Base-by-base conservation (phyloP, 2,888 invertebrate species). In the Athalia rosae region DNA sequence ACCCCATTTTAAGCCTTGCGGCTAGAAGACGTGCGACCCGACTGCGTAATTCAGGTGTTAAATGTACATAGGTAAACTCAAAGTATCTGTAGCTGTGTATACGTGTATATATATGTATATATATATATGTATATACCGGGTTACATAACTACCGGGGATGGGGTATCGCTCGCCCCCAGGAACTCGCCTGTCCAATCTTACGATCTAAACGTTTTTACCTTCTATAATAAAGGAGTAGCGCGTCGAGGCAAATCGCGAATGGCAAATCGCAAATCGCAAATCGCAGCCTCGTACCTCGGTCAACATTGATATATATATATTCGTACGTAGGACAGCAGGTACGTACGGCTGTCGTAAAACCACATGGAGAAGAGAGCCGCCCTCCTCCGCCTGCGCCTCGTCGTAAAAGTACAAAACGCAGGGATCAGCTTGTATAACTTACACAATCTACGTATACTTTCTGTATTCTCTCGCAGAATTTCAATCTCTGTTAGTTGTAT, bases 191-290 rank as follows among this genome's bases (percentile, higher is more conserved):
- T 61, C 61, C 69, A 77, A 77, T 77, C 77, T 69, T 59, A 61
- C 58, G 67, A 77, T 77, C 77, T 77, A 77, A 77, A 77, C 69
- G 77, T 77, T 77, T 66, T 77, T 69, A 45, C 43, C 41, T 62
- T 43, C 28, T 9, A 3, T n/a, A 53, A 53, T 11, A 53, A 11
- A 11, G 53, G 53, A 7, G 11, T 11, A n/a, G 53, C 3, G n/a
- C 3, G 53, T 28, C 28, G 28, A 28, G 28, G 28, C 28, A 28
- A 28, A 28, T 28, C 28, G 28, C 28, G 28, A 28, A 28, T 28
- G 28, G 28, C 28, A 28, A 28, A 28, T 28, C 28, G 28, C 28
- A 28, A 28, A 28, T 28, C 28, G 28, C 28, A 28, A 28, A 28
- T 28, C 13, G 66, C n/a, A 47, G 45, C 66, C 45, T 56, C 56